Conservation (phyloP, 1,140 invertebrate genomes). For the Zaprionus africanus region DNA sequence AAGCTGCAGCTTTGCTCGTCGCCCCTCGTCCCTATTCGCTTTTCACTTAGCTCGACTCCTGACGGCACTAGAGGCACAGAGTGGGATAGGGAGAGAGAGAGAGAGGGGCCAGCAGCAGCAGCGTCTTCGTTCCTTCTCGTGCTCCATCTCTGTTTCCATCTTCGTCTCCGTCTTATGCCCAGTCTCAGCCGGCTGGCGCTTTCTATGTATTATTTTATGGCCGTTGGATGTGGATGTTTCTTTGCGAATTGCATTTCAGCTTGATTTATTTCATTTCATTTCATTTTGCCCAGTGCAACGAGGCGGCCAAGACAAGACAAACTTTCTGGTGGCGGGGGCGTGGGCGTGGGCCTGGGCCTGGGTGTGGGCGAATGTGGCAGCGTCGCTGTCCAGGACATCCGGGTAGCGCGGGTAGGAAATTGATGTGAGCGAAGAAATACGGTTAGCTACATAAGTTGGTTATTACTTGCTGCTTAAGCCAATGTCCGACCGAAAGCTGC, state of each 20-base stretch:
- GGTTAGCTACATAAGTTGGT: slow-evolving; percentile 81
- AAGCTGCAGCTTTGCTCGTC: slow-evolving; percentile 51
- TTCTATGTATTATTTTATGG: slow-evolving; percentile 73
- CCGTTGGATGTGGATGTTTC: slow-evolving; percentile 63
- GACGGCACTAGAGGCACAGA: neutral
- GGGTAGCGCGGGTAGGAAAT: slow-evolving; percentile 7
- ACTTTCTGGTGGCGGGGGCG: neutral
- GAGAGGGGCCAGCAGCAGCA: neutral
- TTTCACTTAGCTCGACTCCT: slow-evolving; percentile 58
- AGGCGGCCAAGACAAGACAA: slow-evolving; percentile 24
- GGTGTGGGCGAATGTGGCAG: neutral
- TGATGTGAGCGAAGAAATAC: slow-evolving; percentile 74
- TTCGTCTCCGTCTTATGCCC: neutral
- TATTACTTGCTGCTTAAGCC: slow-evolving; percentile 80
- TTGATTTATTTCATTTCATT: slow-evolving; percentile 82
- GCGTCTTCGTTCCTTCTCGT: neutral
- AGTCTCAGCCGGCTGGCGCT: slow-evolving; percentile 6
- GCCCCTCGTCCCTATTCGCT: slow-evolving; percentile 29
- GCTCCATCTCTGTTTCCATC: neutral
- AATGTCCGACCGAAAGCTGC: slow-evolving; percentile 51
- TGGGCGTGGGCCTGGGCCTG: no score
- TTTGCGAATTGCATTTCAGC: slow-evolving; percentile 80
- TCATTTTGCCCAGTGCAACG: slow-evolving; percentile 62
- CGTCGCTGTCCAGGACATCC: neutral
- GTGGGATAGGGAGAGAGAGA: neutral